Evolutionary conservation across 2,113 vertebrate genomes (phyloP).

Genomic region (Crocuta crocuta): DNA sequence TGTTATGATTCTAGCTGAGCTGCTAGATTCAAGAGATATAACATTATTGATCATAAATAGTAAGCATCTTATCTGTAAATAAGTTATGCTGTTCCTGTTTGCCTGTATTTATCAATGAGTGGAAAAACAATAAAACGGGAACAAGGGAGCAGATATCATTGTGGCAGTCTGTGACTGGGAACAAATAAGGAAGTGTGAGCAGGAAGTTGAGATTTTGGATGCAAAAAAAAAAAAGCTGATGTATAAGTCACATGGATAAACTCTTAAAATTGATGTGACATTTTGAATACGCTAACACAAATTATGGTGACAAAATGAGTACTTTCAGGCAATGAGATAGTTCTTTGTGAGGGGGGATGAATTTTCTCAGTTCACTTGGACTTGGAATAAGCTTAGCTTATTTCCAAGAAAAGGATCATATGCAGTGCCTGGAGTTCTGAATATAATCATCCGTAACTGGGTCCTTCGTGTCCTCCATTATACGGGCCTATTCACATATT

Average conservation of each 20-base stretch:
- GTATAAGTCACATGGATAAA: not conserved
- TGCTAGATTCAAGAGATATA: slow-evolving; percentile 78
- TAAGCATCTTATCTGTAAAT: slow-evolving; percentile 81
- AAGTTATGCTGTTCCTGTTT: slow-evolving; percentile 73
- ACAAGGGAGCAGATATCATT: not conserved
- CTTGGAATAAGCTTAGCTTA: not conserved
- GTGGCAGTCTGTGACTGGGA: not conserved
- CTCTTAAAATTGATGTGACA: not conserved
- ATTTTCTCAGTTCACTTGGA: not conserved
- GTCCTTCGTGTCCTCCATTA: not conserved
- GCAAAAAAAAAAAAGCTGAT: not conserved
- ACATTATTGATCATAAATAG: slow-evolving; percentile 79
- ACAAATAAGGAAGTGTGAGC: not conserved
- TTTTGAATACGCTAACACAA: not conserved
- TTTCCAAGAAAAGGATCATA: not conserved
- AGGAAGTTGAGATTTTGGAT: not conserved
- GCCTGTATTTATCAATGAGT: slow-evolving; percentile 66
- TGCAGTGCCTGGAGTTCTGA: not conserved
- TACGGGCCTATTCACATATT: not conserved
- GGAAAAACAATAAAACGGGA: not conserved
- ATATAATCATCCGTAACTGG: not conserved
- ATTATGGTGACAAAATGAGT: not conserved
- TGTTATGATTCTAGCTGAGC: slow-evolving; percentile 76
- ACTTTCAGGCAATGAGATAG: not conserved
- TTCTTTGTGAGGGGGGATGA: not conserved